Evolutionary conservation across 2,113 vertebrate species (phyloP).

Genomic region (Saguinus midas): DNA sequence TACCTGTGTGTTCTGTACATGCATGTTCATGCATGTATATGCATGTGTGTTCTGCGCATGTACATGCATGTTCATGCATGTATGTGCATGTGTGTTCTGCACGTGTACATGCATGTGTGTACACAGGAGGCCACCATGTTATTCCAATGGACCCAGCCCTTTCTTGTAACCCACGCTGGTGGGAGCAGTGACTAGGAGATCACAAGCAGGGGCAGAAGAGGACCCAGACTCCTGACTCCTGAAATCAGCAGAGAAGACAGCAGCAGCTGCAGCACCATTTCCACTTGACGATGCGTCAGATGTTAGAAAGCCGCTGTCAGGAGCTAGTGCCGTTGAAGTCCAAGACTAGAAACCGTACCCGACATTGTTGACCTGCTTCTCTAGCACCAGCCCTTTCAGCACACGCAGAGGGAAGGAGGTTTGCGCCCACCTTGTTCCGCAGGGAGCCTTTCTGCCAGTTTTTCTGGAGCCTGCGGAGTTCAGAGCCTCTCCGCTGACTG

Average conservation of each 20-base stretch:
- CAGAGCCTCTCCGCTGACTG: accelerated
- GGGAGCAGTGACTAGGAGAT: accelerated
- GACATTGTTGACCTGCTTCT: accelerated
- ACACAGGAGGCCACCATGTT: not conserved
- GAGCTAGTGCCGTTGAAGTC: not conserved
- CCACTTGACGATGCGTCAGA: not conserved
- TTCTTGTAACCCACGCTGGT: not conserved
- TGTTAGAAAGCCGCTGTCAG: not conserved
- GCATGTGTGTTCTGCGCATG: constrained; percentile 18
- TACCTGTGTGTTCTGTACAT: not conserved
- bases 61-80: too few species aligned
- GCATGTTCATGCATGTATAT: too few species aligned
- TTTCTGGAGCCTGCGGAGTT: too few species aligned
- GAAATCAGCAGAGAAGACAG: not conserved
- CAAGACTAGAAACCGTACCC: accelerated
- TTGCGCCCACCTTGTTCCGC: accelerated
- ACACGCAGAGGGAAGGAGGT: accelerated
- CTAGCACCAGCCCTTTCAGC: accelerated
- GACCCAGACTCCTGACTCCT: not conserved
- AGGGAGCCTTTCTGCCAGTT: accelerated
- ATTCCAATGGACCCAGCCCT: not conserved
- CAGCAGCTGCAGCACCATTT: not conserved
- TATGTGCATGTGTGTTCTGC: not conserved
- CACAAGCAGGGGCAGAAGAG: not conserved
- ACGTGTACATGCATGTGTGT: not conserved